Percentiles rank a stretch among this genome's conserved stretches.
Evolutionary conservation across 2,113 vertebrate genomes (phyloP).

Genomic region (Peromyscus californicus): DNA sequence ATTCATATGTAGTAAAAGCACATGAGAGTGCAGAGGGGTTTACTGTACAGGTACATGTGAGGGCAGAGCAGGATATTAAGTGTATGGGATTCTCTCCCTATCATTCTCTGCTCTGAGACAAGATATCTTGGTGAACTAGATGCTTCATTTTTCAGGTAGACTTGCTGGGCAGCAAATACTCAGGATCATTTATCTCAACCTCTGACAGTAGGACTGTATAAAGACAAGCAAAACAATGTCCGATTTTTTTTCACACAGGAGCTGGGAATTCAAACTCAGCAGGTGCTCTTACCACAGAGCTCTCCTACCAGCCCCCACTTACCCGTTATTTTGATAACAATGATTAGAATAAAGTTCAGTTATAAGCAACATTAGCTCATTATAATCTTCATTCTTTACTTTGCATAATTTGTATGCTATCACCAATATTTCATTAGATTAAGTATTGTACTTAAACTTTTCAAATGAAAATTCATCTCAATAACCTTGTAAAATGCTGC

Average conservation of each 20-base stretch:
- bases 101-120: background rate
- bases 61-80: background rate
- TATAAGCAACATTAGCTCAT: constrained; percentile 34
- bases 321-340: background rate
- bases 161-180: background rate
- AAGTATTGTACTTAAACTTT: constrained; percentile 51
- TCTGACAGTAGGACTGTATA: too few relatives aligned
- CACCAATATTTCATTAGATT: background rate
- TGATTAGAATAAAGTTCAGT: constrained; percentile 32
- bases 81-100: background rate
- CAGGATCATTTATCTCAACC: background rate
- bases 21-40: background rate
- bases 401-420: background rate
- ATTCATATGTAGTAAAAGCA: background rate
- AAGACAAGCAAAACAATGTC: background rate
- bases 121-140: background rate
- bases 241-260: background rate
- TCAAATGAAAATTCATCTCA: constrained; percentile 55
- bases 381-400: background rate
- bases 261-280: background rate
- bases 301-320: background rate
- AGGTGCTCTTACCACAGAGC: background rate
- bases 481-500: background rate
- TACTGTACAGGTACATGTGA: background rate
- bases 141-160: background rate